Evolutionary conservation across 1,140 invertebrate genomes (phyloP), one percentile per base, ranked within the genome.

Genomic region (Camponotus pennsylvanicus): DNA sequence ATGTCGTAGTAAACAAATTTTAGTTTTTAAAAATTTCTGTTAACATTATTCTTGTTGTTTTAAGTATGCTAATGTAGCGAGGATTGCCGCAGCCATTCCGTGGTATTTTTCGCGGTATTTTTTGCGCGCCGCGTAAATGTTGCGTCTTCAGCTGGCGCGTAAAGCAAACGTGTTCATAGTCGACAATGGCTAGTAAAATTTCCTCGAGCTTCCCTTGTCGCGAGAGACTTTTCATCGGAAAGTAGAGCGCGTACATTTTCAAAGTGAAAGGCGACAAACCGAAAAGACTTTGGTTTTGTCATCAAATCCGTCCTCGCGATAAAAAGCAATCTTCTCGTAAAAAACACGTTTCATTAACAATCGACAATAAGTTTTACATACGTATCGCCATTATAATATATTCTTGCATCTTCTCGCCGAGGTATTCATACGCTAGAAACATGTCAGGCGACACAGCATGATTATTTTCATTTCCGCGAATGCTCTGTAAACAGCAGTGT

Each of bases 181-280:
- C 76, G 40, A 6, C 75, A 32, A 69, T 55, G 18, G 40, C 52
- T 73, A 75, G 63, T 83, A 75, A 27, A 27, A 83, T 83, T 83
- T 61, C 7, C 79, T 40, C 18, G 18, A 37, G 13, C 71, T 66
- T 78, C 66, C 37, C 52, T 49, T 11, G 59, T 15, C 66, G 45
- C 4, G 18, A 3, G 7, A 64, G 61, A 88, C 11, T 52, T 52
- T 52, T 52, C 42, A 55, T 85, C 55, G 85, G 49, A 79, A 61
- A 76, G 59, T 85, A 49, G 52, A 89, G 61, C 88, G 75, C 32
- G 75, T 88, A 73, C 52, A 70, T 86, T 88, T 88, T 78, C 79
- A 88, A 88, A 85, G 88, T 85, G 67, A 88, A 88, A 89, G 57
- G 55, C 11, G 66, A 15, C 69, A 49, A 89, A 15, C 49, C 52